A percentile compares a stretch with the other conserved stretches of the same genome.
Evolutionary conservation across 2,888 invertebrate genomes (phyloP).

Genomic region (Netelia inedita): DNA sequence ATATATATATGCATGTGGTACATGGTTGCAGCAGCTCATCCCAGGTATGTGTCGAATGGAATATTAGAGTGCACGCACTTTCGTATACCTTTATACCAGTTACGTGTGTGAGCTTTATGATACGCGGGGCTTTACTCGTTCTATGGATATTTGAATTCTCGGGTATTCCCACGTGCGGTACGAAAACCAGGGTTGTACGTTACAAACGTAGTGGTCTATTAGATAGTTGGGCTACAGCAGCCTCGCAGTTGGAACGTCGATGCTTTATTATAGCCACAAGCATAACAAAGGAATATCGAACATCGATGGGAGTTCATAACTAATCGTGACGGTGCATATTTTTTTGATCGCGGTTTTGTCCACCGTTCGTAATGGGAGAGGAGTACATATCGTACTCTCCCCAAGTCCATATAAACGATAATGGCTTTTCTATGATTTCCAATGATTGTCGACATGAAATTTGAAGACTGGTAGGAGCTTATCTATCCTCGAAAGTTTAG

Average conservation of each 20-base stretch:
- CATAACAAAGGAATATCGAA: neutral
- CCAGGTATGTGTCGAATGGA: conserved; percentile 39
- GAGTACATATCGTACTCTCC: too few relatives aligned
- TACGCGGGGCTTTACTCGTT: neutral
- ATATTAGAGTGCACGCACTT: conserved; percentile 38
- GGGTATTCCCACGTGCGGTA: conserved; percentile 13
- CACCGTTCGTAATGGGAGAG: too few relatives aligned
- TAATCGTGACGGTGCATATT: too few relatives aligned
- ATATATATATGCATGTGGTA: neutral
- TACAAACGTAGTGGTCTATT: conserved; percentile 12
- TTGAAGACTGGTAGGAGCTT: too few relatives aligned
- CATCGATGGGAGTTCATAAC: too few relatives aligned
- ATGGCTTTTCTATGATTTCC: too few relatives aligned
- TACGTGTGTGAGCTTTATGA: neutral
- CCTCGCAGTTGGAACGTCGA: conserved; percentile 10
- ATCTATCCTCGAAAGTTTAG: too few relatives aligned
- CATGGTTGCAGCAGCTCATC: neutral
- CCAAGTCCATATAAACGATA: too few relatives aligned
- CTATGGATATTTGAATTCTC: conserved; percentile 26
- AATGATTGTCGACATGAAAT: too few relatives aligned
- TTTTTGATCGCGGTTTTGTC: too few relatives aligned
- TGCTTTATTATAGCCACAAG: conserved; percentile 31
- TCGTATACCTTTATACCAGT: neutral
- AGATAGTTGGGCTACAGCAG: neutral
- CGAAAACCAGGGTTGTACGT: conserved; percentile 19